Evolutionary conservation across 2,797 vertebrate genomes (phyloP).

Genomic region (Chaunax sp.): DNA sequence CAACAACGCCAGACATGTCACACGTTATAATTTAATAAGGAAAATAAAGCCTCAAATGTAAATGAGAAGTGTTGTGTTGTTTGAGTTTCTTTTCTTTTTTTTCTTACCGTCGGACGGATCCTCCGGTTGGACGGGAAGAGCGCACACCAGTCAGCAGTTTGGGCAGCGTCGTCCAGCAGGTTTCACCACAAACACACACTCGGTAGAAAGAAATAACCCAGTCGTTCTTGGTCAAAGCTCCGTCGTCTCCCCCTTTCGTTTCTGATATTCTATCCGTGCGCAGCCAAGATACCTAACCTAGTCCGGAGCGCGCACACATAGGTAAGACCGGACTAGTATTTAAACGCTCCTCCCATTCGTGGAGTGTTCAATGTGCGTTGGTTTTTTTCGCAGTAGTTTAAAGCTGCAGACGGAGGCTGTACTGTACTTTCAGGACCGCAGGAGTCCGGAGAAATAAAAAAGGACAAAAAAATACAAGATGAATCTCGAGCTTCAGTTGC

Average conservation of each 20-base stretch:
- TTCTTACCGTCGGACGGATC: constrained; percentile 61
- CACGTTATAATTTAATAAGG: neutral
- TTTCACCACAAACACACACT: constrained; percentile 23
- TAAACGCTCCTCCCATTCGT: too few species aligned
- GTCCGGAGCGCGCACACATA: too few species aligned
- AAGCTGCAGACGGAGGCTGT: too few species aligned
- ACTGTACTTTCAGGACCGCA: too few species aligned
- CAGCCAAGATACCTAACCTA: too few species aligned
- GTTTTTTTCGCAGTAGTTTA: too few species aligned
- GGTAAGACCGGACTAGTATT: too few species aligned
- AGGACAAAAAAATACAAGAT: too few species aligned
- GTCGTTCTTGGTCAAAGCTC: neutral
- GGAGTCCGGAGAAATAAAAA: too few species aligned
- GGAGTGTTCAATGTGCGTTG: too few species aligned
- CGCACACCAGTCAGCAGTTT: constrained; percentile 20
- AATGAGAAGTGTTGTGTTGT: neutral
- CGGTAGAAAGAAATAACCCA: neutral
- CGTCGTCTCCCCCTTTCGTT: neutral
- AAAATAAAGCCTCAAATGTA: neutral
- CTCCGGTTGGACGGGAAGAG: constrained; percentile 26
- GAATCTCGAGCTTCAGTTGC: too few species aligned
- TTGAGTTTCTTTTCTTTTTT: neutral
- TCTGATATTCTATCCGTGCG: too few species aligned
- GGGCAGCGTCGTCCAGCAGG: constrained; percentile 28
- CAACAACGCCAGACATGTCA: neutral